Conservation (phyloP, 1,140 invertebrate genomes). For the Eciton burchellii region DNA sequence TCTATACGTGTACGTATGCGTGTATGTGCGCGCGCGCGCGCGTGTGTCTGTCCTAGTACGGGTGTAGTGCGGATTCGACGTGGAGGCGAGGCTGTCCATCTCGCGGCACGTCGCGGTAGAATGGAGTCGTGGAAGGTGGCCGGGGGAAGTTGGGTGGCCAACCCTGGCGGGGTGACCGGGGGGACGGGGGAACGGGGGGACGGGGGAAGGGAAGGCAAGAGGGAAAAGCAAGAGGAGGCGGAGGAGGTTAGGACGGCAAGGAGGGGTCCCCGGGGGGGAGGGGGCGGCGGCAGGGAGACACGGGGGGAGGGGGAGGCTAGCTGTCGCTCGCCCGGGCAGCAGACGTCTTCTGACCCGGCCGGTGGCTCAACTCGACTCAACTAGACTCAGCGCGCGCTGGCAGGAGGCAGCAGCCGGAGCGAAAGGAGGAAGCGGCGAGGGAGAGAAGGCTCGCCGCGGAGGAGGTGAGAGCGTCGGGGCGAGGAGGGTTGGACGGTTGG, state of each 20-base stretch:
- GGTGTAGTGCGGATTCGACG: slow-evolving; percentile 73
- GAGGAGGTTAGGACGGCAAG: slow-evolving; percentile 64
- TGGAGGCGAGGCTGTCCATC: slow-evolving; percentile 79
- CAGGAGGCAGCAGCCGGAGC: slow-evolving; percentile 69
- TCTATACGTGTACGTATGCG: not conserved
- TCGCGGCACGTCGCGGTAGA: slow-evolving; percentile 80
- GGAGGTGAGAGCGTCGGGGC: slow-evolving; percentile 72
- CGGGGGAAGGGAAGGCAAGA: no score
- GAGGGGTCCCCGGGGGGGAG: slow-evolving; percentile 67
- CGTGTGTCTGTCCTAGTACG: slow-evolving; percentile 28
- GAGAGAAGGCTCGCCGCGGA: slow-evolving; percentile 63
- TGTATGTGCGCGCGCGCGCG: not conserved
- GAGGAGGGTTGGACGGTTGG: slow-evolving; percentile 60
- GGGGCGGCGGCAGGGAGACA: no score
- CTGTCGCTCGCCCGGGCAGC: slow-evolving; percentile 86
- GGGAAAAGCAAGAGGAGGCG: no score
- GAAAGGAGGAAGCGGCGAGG: slow-evolving; percentile 73
- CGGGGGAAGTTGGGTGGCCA: slow-evolving; percentile 67
- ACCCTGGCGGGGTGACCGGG: no score
- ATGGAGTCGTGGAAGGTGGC: no score
- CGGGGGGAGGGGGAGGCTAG: slow-evolving; percentile 80
- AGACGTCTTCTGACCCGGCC: slow-evolving; percentile 86
- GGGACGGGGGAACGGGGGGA: slow-evolving; percentile 42
- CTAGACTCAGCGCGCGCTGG: slow-evolving; percentile 76
- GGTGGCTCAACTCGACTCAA: slow-evolving; percentile 84